These are phyloP conservation scores for Phocoena phocoena DNA, from an alignment of 2,113 vertebrate genomes.

Conservation along the genomic window DNA sequence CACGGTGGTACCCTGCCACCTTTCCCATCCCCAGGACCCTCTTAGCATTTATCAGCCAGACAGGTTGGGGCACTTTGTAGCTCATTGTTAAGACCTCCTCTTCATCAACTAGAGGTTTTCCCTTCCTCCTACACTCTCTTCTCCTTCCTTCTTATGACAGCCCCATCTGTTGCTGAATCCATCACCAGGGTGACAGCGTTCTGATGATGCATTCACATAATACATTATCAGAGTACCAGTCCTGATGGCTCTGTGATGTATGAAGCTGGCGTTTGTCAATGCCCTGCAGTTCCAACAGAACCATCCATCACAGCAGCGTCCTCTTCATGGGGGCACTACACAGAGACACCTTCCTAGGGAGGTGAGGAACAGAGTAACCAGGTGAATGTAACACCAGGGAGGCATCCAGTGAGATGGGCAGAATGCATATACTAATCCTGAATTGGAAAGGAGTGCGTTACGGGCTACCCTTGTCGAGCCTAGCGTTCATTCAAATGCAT, in stretches of 20 bases:
- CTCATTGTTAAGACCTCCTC: background rate
- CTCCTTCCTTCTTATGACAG: slow-evolving; percentile 72
- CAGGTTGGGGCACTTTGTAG: background rate
- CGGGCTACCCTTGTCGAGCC: background rate
- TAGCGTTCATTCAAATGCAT: background rate
- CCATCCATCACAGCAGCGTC: slow-evolving; percentile 77
- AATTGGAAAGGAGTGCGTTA: background rate
- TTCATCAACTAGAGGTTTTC: background rate
- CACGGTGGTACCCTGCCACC: background rate
- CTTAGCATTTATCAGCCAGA: background rate
- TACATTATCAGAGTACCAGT: slow-evolving; percentile 83
- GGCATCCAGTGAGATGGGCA: background rate
- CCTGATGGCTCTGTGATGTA: slow-evolving; percentile 83
- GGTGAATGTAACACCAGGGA: background rate
- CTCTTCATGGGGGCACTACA: slow-evolving; percentile 40
- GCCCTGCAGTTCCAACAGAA: slow-evolving; percentile 74
- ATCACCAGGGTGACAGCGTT: slow-evolving; percentile 79
- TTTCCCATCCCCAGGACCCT: background rate
- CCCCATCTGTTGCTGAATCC: slow-evolving; percentile 83
- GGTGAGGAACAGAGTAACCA: slow-evolving; percentile 46
- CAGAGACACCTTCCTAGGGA: slow-evolving; percentile 63
- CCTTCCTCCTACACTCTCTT: slow-evolving; percentile 57
- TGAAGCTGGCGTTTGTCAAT: slow-evolving; percentile 81
- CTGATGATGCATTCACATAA: slow-evolving; percentile 83
- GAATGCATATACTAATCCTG: background rate